Evolutionary conservation across 2,797 vertebrate genomes (phyloP).

Genomic region (Eulemur albifrons): DNA sequence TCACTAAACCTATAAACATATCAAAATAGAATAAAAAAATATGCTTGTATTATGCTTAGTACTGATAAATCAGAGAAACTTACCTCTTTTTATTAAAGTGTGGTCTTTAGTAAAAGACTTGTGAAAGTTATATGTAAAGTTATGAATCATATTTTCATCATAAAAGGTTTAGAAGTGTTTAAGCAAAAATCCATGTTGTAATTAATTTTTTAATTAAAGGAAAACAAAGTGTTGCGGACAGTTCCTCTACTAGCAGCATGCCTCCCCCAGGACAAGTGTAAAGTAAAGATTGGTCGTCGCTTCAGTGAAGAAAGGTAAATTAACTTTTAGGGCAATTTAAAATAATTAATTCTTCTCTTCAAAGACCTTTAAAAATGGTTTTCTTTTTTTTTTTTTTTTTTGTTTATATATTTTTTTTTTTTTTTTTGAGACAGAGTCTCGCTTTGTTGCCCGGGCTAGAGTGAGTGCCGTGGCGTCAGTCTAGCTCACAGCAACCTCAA

Average conservation of each 20-base stretch:
- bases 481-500: too few relatives aligned
- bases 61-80: background rate
- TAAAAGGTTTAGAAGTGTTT: conserved; percentile 33
- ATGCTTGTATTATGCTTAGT: background rate
- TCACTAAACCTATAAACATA: conserved; percentile 1
- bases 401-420: too few relatives aligned
- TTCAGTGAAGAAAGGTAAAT: conserved; percentile 95
- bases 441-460: too few relatives aligned
- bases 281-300: conserved; percentile 92
- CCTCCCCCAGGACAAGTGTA: conserved; percentile 93
- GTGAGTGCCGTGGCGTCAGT: too few relatives aligned
- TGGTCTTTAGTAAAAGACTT: background rate
- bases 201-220: conserved; percentile 84
- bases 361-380: background rate
- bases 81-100: conserved; percentile 29
- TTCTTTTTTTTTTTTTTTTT: background rate
- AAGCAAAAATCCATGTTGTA: conserved; percentile 33
- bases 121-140: background rate
- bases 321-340: background rate
- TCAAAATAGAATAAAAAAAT: background rate
- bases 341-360: background rate
- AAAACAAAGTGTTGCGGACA: conserved; percentile 94
- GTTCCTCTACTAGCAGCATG: conserved; percentile 96
- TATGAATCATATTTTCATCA: conserved; percentile 24
- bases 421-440: too few relatives aligned